Conservation (phyloP, 2,888 invertebrate genomes). For the Caenorhabditis becei region DNA sequence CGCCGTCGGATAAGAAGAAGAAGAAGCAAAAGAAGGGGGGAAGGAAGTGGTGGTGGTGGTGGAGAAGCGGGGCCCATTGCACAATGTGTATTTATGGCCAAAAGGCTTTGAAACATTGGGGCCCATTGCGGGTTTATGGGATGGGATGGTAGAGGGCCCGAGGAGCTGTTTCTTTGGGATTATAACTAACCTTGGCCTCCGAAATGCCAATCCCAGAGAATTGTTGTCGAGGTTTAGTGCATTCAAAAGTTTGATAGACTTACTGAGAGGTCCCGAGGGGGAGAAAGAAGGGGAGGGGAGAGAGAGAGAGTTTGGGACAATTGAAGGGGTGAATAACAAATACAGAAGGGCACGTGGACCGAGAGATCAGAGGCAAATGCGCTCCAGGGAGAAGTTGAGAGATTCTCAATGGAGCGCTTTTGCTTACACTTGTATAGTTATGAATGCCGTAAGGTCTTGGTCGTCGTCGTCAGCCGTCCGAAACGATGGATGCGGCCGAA, state of each 20-base stretch:
- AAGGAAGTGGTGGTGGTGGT: not conserved
- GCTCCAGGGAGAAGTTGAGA: too few species aligned
- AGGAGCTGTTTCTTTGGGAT: too few species aligned
- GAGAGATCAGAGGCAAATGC: too few species aligned
- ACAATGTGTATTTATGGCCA: slow-evolving; percentile 57
- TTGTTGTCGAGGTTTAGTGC: slow-evolving; percentile 2
- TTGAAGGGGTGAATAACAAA: too few species aligned
- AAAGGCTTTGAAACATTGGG: slow-evolving; percentile 45
- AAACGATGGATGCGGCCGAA: not conserved
- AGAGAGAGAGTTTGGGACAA: too few species aligned
- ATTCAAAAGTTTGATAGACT: slow-evolving; percentile 15
- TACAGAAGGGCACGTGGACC: too few species aligned
- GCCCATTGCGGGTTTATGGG: slow-evolving; percentile 44
- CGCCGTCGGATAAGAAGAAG: slow-evolving; percentile 49
- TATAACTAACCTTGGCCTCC: too few species aligned
- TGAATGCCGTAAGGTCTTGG: slow-evolving; percentile 42
- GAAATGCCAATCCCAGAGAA: not conserved
- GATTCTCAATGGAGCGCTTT: too few species aligned
- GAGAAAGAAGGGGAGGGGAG: not conserved
- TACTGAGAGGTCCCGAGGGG: not conserved
- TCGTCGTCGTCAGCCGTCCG: not conserved
- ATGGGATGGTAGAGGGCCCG: slow-evolving; percentile 16
- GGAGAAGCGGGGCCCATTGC: not conserved
- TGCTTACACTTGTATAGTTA: not conserved
- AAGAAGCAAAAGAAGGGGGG: not conserved